Base-by-base conservation (phyloP, 2,113 vertebrate species). In the Chinchilla lanigera region DNA sequence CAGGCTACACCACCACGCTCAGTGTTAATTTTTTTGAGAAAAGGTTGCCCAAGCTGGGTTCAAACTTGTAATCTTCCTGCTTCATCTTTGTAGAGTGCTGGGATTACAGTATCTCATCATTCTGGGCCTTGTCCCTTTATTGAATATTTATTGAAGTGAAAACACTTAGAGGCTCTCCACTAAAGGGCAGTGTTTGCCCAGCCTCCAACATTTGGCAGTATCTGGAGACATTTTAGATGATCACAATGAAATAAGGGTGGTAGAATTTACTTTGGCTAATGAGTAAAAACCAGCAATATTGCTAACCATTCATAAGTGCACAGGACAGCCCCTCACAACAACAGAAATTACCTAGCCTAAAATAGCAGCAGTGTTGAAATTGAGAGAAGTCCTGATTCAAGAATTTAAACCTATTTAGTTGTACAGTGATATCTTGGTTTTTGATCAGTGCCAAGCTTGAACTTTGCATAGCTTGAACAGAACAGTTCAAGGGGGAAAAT, bases 101-200 rank as follows among this genome's bases (percentile, higher is more conserved):
- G 77, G 33, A 52, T 52, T 78, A 54, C 47, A 52, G 44, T 41
- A 11, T 35, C 5, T 80, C 30, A 17, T 26, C 77, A 80, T 52
- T 9, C 30, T 19, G 3, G 30, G 47, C 60, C 24, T 91, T 61
- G 14, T 41, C 35, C 16, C 54, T 61, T 73, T 86, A 78, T 38
- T 92, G 65, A 69, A 35, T 69, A 35, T 35, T 65, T 81, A 50
- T 47, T 96, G 86, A 54, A 89, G 30, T 91, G 50, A 83, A 93
- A 93, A 69, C 44, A 73, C 28, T 30, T 35, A 93, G 9, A 80
- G 67, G 30, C 86, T 90, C 20, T 95, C 41, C 75, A 65, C 6
- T 17, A 33, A 52, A 44, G 47, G 61, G 6, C 26, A 38, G 1
- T 87, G 63, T 88, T 89, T 93, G 14, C n/a, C 44, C 38, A 4